Conservation (phyloP, 1,140 invertebrate genomes). For the Metaphire vulgaris region DNA sequence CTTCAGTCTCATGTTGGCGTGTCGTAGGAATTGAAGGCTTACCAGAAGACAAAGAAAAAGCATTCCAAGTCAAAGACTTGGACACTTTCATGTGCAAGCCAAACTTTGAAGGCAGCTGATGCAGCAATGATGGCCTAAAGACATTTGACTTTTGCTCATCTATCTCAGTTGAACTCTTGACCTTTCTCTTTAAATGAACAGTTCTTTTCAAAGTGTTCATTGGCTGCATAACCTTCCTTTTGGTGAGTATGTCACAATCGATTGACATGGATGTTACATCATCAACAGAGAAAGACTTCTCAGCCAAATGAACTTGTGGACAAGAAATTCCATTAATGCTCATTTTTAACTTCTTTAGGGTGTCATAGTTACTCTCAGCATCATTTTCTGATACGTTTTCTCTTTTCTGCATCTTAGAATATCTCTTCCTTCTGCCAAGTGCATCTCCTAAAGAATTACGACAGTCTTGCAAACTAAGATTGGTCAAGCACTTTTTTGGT, state of each 20-base stretch:
- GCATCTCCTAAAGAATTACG: no score
- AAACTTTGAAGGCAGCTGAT: background rate
- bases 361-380: no score
- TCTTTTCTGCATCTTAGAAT: no score
- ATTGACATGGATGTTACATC: background rate
- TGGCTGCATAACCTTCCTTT: background rate
- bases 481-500: no score
- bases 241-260: no score
- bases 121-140: background rate
- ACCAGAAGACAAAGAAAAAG: background rate
- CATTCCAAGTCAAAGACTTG: background rate
- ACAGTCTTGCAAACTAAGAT: no score
- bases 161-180: background rate
- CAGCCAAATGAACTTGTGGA: no score
- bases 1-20: background rate
- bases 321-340: no score
- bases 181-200: background rate
- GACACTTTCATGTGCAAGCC: background rate
- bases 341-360: no score
- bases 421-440: no score
- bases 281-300: background rate
- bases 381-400: no score
- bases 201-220: background rate
- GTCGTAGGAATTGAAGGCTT: background rate
- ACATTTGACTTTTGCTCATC: background rate